A percentile compares a stretch with the other conserved stretches of the same genome.
phyloP scores from a whole-genome alignment of 2,888 invertebrate genomes.

The Patella ulyssiponensis region DNA sequence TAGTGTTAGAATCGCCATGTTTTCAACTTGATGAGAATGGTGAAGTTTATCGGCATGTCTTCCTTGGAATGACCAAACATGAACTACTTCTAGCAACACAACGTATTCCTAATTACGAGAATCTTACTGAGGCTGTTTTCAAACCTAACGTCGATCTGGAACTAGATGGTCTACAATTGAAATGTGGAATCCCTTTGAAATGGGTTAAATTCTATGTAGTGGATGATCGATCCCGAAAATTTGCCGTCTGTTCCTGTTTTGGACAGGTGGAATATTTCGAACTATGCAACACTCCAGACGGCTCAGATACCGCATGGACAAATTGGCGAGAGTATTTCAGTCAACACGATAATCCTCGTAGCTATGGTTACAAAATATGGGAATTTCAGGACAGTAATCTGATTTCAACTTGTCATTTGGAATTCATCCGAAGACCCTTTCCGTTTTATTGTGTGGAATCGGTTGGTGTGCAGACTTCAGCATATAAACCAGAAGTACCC shows the following conservation, averaged over 20 bases:
- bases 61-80: slow-evolving; percentile 13
- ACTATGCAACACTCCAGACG: slow-evolving; percentile 19
- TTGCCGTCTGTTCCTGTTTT: slow-evolving; percentile 18
- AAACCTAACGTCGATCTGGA: slow-evolving; percentile 19
- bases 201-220: slow-evolving; percentile 16
- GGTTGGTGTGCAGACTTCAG: slow-evolving; percentile 4
- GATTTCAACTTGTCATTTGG: not conserved
- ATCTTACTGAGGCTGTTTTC: not conserved
- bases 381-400: not conserved
- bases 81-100: slow-evolving; percentile 16
- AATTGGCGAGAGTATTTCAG: slow-evolving; percentile 16
- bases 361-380: slow-evolving; percentile 15
- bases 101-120: not conserved
- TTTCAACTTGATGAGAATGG: slow-evolving; percentile 21
- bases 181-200: slow-evolving; percentile 6
- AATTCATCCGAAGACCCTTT: slow-evolving; percentile 14
- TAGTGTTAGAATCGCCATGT: slow-evolving; percentile 22
- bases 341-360: slow-evolving; percentile 11
- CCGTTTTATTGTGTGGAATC: slow-evolving; percentile 13
- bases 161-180: slow-evolving; percentile 17
- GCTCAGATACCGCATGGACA: slow-evolving; percentile 22
- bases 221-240: slow-evolving; percentile 16
- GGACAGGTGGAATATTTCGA: slow-evolving; percentile 22
- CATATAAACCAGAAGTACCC: not conserved
- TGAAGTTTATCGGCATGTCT: slow-evolving; percentile 19